Base-by-base conservation (phyloP, 2,113 vertebrate species). In the Ceratotherium simum region DNA sequence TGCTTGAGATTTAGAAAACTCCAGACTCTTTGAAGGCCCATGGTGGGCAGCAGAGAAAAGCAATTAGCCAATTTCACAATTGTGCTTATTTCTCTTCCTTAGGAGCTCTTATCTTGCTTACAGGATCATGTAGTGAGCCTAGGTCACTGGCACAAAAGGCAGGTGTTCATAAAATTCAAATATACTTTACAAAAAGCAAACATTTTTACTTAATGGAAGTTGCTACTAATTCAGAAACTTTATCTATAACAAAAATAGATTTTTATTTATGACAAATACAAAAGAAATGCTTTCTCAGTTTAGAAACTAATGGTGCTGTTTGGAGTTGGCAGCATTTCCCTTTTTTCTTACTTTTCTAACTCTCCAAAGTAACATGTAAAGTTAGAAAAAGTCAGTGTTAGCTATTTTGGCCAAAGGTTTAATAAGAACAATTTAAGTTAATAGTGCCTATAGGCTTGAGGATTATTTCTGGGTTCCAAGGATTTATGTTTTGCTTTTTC, bases 1-100 rank as follows among this genome's bases (percentile, higher is more conserved):
- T 62, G 6, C 3, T 20, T 94, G 39, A 97, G 79, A 96, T 67
- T 62, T 75, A 78, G 73, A 95, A 95, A 96, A 92, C 21, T 82
- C 14, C n/a, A 84, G 36, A 73, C 81, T 78, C 9, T 65, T 36
- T 86, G 20, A 21, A 89, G 29, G 23, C 1, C 42, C 51, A 88
- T 8, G 5, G 14, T 80, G 75, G 70, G 42, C 25, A 91, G 54
- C 33, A 73, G 23, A 88, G 33, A 90, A 95, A 64, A 87, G 17
- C 64, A 93, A 51, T 21, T 36, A 86, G 31, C 14, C 80, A 91
- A 65, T 72, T 51, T 95, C 81, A 97, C 83, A 93, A 13, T 6
- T 85, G 46, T 54, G 69, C 5, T 51, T 65, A 93, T 54, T 86
- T 92, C 62, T 78, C 60, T 90, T 88, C 42, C 36, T 96, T 36